Base-by-base conservation (phyloP, 1,140 invertebrate species). In the Spodoptera frugiperda region DNA sequence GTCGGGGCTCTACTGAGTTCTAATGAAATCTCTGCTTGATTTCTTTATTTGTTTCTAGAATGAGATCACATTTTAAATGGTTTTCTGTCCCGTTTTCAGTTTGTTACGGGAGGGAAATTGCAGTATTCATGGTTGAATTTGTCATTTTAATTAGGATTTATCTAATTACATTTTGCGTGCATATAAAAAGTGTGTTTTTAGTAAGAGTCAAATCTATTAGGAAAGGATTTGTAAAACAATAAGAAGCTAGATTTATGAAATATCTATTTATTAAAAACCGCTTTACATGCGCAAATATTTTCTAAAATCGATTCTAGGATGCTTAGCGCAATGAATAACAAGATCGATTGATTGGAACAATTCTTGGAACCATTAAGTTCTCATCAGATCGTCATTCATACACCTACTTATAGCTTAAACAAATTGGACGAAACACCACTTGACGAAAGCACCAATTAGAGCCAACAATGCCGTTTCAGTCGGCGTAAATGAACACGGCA, bases 401-500 rank as follows among this genome's bases (percentile, higher is more conserved):
- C 33, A 39, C 33, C 5, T 9, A 39, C 33, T 61, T 59, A 59
- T 49, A 49, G n/a, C 55, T 46, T 70, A 46, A 49, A 55, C 21
- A 48, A 70, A 59, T n/a, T 44, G 53, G 53, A 63, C 68, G 53
- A 25, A 53, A 61, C 49, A 67, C 9, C 11, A 54, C 57, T 39
- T 48, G 59, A 71, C 72, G 76, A 71, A 78, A 72, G 48, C 48
- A 19, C 68, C 76, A 78, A 78, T 78, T 78, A 78, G 59, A 61
- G 25, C 21, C 57, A 48, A 78, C 76, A 78, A 78, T 71, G 55
- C 39, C 46, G 25, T 67, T 55, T 33, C 6, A 49, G 25, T 15
- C 70, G n/a, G 46, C 14, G 68, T 78, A 73, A 77, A 77, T 77
- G 65, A 78, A 78, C 68, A 72, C 57, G 19, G 48, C 30, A 25